Conservation (phyloP, 2,797 vertebrate genomes). For the Ctenosaura bakeri region DNA sequence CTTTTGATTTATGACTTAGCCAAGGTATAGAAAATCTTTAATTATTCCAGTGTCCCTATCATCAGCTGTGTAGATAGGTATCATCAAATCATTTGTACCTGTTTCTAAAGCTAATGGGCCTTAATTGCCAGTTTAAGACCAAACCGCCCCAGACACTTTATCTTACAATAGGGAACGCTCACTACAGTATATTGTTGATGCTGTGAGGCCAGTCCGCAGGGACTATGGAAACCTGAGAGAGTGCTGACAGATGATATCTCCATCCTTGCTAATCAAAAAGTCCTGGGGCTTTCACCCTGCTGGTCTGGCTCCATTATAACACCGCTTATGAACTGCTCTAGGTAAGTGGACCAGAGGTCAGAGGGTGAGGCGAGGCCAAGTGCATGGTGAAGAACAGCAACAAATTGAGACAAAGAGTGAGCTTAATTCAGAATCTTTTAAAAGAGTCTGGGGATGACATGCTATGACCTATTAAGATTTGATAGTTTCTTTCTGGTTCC, state of each 20-base stretch:
- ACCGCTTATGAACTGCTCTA: neutral
- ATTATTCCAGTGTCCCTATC: no score
- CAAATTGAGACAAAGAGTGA: neutral
- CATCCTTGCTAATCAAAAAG: neutral
- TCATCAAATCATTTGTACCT: no score
- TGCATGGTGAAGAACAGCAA: neutral
- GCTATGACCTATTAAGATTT: neutral
- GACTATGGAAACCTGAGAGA: neutral
- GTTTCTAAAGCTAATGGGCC: neutral
- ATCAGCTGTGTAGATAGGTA: no score
- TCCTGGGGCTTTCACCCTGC: neutral
- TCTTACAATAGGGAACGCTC: neutral
- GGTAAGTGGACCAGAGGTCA: neutral
- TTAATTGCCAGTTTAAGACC: neutral
- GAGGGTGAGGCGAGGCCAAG: neutral
- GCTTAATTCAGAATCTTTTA: constrained; percentile 1
- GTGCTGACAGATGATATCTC: neutral
- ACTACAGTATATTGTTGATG: neutral
- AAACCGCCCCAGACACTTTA: neutral
- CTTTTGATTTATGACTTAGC: no score
- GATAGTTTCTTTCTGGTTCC: no score
- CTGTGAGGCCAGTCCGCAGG: neutral
- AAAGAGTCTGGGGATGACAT: neutral
- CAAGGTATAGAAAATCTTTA: no score
- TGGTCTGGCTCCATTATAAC: neutral